Conservation (phyloP, 2,113 vertebrate species). For the Ictidomys tridecemlineatus region DNA sequence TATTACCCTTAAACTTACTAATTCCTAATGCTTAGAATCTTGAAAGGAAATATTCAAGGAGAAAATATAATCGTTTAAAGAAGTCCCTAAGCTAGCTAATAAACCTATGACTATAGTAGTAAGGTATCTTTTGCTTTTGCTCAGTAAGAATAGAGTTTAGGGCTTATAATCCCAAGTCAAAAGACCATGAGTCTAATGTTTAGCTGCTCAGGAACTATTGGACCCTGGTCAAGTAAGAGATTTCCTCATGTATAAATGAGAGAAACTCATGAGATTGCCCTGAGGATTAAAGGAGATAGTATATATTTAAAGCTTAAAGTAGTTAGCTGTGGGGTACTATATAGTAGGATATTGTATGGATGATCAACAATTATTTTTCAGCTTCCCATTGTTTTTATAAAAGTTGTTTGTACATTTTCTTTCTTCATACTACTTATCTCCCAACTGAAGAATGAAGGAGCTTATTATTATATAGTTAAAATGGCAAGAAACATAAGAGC, state of each 20-base stretch:
- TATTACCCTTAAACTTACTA: background rate
- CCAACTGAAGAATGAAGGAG: background rate
- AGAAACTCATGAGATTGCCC: background rate
- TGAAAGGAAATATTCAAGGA: background rate
- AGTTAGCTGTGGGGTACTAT: background rate
- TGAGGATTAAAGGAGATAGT: background rate
- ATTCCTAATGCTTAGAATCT: background rate
- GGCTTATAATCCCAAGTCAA: background rate
- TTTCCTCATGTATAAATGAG: conserved; percentile 37
- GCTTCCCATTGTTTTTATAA: background rate
- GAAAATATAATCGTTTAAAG: background rate
- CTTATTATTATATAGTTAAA: background rate
- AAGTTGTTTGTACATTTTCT: background rate
- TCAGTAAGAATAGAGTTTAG: background rate
- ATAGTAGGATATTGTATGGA: background rate
- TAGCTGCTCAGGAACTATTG: background rate
- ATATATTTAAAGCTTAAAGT: conserved; percentile 47
- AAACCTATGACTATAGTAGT: background rate
- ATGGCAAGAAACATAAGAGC: background rate
- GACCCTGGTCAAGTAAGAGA: background rate
- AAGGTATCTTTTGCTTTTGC: background rate
- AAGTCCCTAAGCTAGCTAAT: background rate
- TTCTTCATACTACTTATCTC: background rate
- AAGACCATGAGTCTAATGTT: background rate
- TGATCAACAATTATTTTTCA: background rate